Base-by-base conservation (phyloP, 2,113 vertebrate genomes). In the Rhinichthys klamathensis region DNA sequence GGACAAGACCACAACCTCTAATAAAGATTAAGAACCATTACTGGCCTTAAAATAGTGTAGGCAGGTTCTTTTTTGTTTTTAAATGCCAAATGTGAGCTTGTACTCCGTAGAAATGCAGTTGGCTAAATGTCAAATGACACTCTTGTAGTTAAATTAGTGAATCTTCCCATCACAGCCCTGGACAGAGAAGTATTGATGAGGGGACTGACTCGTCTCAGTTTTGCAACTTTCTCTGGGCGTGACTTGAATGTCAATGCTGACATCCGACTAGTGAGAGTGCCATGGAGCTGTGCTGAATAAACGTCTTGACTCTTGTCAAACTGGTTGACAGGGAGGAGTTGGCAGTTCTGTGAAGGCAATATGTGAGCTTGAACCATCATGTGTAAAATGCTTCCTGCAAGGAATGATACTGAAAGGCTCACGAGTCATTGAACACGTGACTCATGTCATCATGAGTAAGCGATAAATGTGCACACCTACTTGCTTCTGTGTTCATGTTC, bases 251-350 rank as follows among this genome's bases (percentile, higher is more conserved):
- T 18, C 44, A 86, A 73, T 65, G 38, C 78, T 46, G 35, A 30
- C 18, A 27, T 65, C 15, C 9, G 35, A 79, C 54, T 41, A 4
- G 30, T 12, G 27, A 77, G 18, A 56, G 4, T 11, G 70, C n/a
- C n/a, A 9, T 13, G 0, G 41, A 74, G 72, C 72, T 9, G 54
- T 30, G 38, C 78, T 86, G 60, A 86, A 86, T 78, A 74, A 65
- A 77, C 44, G 10, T 67, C 79, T 76, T 86, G 85, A 83, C 85
- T 67, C 79, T 76, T 86, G 85, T 86, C 85, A 82, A 56, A 86
- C 85, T 75, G 80, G 85, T 86, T 65, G 30, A 86, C 56, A 18
- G 85, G 79, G 78, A 65, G 41, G 72, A 38, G 82, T n/a, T 44
- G 51, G 70, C 9, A 27, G 54, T 76, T 49, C 38, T 58, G 27